phyloP scores from a whole-genome alignment of 2,888 invertebrate genomes.

The Pantelozetes paolii region DNA sequence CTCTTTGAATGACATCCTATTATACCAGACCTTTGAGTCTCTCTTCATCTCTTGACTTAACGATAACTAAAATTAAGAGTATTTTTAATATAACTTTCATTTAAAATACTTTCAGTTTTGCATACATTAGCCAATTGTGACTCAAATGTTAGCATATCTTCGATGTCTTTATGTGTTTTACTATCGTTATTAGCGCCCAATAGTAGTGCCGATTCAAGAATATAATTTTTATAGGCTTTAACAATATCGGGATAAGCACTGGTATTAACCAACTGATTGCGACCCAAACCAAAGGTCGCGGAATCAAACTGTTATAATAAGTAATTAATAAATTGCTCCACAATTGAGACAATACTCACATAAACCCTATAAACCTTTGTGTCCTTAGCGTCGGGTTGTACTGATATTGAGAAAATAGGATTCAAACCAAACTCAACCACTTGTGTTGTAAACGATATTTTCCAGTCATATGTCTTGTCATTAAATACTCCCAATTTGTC shows the following conservation, averaged over 20 bases:
- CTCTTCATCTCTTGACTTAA: slow-evolving; percentile 47
- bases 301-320: slow-evolving; percentile 6
- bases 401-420: background rate
- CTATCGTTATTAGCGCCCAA: slow-evolving; percentile 37
- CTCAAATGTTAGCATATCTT: slow-evolving; percentile 32
- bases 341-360: slow-evolving; percentile 3
- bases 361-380: slow-evolving; percentile 1
- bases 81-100: background rate
- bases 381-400: slow-evolving; percentile 22
- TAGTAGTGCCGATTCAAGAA: slow-evolving; percentile 33
- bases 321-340: background rate
- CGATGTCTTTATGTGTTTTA: slow-evolving; percentile 33
- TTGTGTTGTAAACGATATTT: background rate
- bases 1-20: slow-evolving; percentile 50
- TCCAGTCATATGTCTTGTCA: background rate
- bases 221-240: slow-evolving; percentile 35
- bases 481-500: background rate
- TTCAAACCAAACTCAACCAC: background rate
- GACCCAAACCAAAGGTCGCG: slow-evolving; percentile 31
- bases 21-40: slow-evolving; percentile 49
- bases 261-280: slow-evolving; percentile 30
- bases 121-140: slow-evolving; percentile 30
- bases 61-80: background rate
- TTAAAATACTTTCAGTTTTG: background rate
- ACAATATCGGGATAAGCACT: slow-evolving; percentile 19